Conservation (phyloP, 2,113 vertebrate genomes). For the Entomyzon cyanotis region DNA sequence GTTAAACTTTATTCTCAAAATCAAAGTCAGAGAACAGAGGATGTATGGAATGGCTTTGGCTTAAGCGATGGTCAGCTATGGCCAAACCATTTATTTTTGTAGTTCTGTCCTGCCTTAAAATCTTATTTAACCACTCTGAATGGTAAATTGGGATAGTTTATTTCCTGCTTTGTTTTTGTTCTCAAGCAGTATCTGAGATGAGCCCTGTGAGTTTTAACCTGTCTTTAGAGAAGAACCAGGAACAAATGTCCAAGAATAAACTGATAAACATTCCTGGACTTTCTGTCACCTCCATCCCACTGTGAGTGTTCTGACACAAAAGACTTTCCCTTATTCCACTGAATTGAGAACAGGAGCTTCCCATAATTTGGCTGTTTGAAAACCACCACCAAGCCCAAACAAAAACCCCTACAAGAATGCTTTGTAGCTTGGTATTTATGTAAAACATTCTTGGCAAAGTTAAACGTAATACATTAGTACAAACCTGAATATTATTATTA, state of each 20-base stretch:
- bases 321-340: neutral
- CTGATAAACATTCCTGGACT: neutral
- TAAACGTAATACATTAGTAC: conserved; percentile 71
- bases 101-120: neutral
- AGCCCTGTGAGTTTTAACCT: neutral
- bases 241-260: neutral
- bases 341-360: neutral
- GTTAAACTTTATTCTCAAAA: neutral
- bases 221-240: neutral
- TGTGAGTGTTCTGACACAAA: neutral
- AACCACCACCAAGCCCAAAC: neutral
- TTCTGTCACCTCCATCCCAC: neutral
- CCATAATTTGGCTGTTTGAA: neutral
- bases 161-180: neutral
- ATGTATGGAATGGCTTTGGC: neutral
- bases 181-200: neutral
- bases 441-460: conserved; percentile 72
- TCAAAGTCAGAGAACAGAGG: neutral
- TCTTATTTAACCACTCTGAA: neutral
- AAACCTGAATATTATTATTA: conserved; percentile 65
- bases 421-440: conserved; percentile 43
- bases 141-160: neutral
- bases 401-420: neutral
- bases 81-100: neutral
- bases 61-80: neutral